Base-by-base conservation (phyloP, 2,113 vertebrate species). In the Thomomys bottae region DNA sequence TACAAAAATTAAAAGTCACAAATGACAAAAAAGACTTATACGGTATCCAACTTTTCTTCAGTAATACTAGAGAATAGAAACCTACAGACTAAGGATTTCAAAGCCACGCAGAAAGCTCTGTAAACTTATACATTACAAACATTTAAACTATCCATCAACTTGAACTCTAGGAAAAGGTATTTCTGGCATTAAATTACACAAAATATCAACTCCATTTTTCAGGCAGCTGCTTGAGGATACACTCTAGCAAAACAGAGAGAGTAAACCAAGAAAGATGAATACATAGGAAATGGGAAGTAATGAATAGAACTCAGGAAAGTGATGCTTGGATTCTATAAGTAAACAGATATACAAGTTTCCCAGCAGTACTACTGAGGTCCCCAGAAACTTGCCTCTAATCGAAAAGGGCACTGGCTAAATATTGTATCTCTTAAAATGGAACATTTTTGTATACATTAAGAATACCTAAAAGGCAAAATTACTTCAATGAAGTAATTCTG, bases 401-500 rank as follows among this genome's bases (percentile, higher is more conserved):
- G 34, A 81, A 72, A 78, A 34, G 28, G 26, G 34, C 7, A 34
- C 20, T 18, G 36, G 21, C 26, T 32, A 68, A 12, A 75, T 32
- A 34, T 40, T 61, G 21, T 76, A 42, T n/a, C 21, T 68, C 84
- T 6, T 30, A 42, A 89, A 70, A 42, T 28, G 21, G 54, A 83
- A 42, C 36, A 90, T 54, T 67, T 87, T 77, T 42, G 54, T 78
- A 89, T 87, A 78, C 23, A 83, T 86, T 61, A 68, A 73, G 45
- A 86, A 73, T 1, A 73, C 4, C 15, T 38, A 28, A 75, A 66
- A 70, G 38, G 26, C 10, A 76, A 87, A 92, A 57, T 8, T 5
- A 89, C 21, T 89, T 92, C n/a, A 88, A 81, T 59, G 68, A 80
- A 30, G 21, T 24, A 73, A 83, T 75, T 86, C 54, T 45, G 71